Evolutionary conservation across 2,888 invertebrate species (phyloP).

Genomic region (Alentia gelatinosa): DNA sequence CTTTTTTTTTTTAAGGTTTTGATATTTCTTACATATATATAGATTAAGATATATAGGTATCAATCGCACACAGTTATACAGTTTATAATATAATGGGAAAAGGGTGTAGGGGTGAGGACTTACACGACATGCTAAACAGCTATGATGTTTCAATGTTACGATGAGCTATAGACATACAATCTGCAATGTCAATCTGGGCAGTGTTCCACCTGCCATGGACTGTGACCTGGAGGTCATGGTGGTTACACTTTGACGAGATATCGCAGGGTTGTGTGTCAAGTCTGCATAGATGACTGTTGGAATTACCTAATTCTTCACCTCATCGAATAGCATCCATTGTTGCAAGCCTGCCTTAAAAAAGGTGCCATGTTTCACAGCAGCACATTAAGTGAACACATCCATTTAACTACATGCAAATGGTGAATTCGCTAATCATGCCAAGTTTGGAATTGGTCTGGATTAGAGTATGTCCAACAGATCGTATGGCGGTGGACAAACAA

Average conservation of each 20-base stretch:
- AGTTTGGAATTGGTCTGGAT: neutral
- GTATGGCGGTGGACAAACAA: neutral
- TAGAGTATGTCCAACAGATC: neutral
- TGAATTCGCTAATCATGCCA: neutral
- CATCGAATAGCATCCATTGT: neutral
- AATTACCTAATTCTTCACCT: neutral
- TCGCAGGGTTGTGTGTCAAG: neutral
- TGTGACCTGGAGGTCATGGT: neutral
- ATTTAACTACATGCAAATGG: neutral
- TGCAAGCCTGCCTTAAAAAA: no score
- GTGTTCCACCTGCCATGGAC: neutral
- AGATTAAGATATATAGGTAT: neutral
- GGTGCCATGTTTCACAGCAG: no score
- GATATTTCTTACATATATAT: neutral
- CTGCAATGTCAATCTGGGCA: neutral
- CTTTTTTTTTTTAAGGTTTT: neutral
- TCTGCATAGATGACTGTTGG: slow-evolving; percentile 20
- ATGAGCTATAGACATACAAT: neutral
- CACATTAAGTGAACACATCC: neutral
- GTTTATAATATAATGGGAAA: neutral
- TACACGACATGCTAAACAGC: slow-evolving; percentile 1
- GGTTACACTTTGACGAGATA: neutral
- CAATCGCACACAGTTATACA: slow-evolving; percentile 22
- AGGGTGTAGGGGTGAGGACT: no score
- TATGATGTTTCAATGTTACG: neutral